Evolutionary conservation across 2,888 invertebrate genomes (phyloP), one percentile per base, ranked within the genome.

Genomic region (Clepsis dumicolana): DNA sequence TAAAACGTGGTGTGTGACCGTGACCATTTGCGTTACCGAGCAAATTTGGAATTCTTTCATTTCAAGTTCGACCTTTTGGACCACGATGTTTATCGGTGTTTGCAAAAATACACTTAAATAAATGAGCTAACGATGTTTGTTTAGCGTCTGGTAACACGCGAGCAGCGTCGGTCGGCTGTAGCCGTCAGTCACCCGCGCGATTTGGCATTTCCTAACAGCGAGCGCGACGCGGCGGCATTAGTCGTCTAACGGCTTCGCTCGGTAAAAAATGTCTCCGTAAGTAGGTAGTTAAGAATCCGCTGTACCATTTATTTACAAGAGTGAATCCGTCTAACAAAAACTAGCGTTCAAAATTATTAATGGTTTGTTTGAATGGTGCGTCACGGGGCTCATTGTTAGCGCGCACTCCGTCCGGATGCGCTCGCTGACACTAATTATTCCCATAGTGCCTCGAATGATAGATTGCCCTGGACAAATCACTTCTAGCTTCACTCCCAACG

Each of bases 381-480:
- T 91, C 91, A 87, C 86, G 76, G 82, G 83, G 85, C 79, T 89
- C 87, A 92, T 93, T 92, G 92, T 92, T 91, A 86, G 88, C 88
- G 85, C 83, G 79, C 84, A 81, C 85, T 81, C 81, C 80, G 88
- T 84, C 92, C 91, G 93, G 92, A 93, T 92, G 90, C 91, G 86
- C 81, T 75, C 86, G 88, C 86, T 93, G 93, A 93, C 93, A 93
- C 93, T 93, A 93, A 93, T 93, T 93, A 93, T 93, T 93, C 89
- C 84, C 91, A 91, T 92, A 90, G 90, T 89, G 87, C 84, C 65
- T 87, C 87, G 89, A 91, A 91, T 93, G 93, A 93, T 93, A 92
- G 91, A 93, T 93, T 90, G 84, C 90, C 81, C 83, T 87, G 89
- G 91, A 93, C 93, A 93, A 93, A 93, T 93, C 91, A 92, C 92